Evolutionary conservation across 2,797 vertebrate species (phyloP), one percentile per base, ranked within the genome.

Genomic region (Intellagama lesueurii): DNA sequence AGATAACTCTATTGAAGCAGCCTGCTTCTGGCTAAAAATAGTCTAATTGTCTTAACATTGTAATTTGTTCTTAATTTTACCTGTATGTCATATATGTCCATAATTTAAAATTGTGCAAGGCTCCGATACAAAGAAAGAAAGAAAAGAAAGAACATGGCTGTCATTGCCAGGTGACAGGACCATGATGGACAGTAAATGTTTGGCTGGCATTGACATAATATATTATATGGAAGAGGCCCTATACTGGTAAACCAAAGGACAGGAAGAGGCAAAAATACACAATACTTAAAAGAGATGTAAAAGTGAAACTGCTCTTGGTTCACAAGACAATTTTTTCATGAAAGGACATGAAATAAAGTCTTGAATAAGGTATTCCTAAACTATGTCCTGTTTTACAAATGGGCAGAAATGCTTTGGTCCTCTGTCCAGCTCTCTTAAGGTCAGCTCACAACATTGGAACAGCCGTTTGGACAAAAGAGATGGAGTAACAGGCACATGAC

Each of bases 281-380:
- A 76, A 40, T 30, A 40, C 16, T 40, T 40, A 44, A 24, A 81
- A 86, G 1, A 68, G 56, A 73, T 84, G 64, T 52, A 82, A 66
- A 73, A 75, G 24, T 75, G 81, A 90, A 85, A 47, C 56, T n/a
- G 30, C 56, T 72, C 22, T 69, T 68, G 8, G 6, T 88, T 87
- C 87, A 16, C n/a, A 28, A 82, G 75, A 86, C n/a, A 92, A 87
- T 44, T 17, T 77, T 14, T 35, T 6, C 47, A 88, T 78, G 56
- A 56, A 0, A 3, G 52, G 47, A 77, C 28, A 1, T 19, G 40
- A 56, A 91, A 87, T 8, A 17, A 35, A 49, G 75, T 88, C 87
- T 6, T 32, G 52, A 72, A 11, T 17, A 75, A 17, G 17, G 80
- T 0, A 0, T 75, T 90, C 89, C 91, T 77, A 91, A 93, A 26